Evolutionary conservation across 2,888 invertebrate genomes (phyloP).

Genomic region (Reticulitermes lucifugus): DNA sequence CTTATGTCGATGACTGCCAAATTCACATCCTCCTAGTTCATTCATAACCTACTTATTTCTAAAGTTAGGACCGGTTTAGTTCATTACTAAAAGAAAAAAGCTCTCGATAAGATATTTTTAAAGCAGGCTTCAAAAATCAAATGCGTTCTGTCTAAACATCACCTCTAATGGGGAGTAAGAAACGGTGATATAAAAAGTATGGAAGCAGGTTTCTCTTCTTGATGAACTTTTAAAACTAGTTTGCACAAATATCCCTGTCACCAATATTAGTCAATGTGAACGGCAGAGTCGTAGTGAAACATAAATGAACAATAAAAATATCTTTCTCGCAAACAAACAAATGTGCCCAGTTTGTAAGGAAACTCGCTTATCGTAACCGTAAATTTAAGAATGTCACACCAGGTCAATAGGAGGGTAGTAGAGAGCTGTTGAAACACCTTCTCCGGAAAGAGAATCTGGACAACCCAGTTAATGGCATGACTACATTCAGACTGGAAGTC

Average conservation of each 20-base stretch:
- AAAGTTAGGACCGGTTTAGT: background rate
- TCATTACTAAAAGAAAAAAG: background rate
- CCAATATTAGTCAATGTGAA: background rate
- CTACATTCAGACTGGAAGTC: too few species aligned
- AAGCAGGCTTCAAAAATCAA: background rate
- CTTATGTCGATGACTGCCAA: too few species aligned
- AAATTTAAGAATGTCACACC: background rate
- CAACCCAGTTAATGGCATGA: too few species aligned
- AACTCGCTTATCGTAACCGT: background rate
- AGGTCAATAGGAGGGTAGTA: background rate
- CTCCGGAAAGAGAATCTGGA: background rate
- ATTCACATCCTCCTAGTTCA: too few species aligned
- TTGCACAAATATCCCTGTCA: background rate
- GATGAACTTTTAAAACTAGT: slow-evolving; percentile 12
- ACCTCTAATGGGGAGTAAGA: background rate
- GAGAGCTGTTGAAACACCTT: background rate
- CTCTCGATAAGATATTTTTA: background rate
- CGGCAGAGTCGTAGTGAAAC: background rate
- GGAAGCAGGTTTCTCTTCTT: background rate
- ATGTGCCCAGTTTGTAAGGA: background rate
- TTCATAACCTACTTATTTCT: background rate
- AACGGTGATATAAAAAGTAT: background rate
- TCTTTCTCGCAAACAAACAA: background rate
- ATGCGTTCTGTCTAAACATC: background rate
- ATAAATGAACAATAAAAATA: background rate